phyloP scores from a whole-genome alignment of 2,888 invertebrate species.

The Leptogaster cylindrica region DNA sequence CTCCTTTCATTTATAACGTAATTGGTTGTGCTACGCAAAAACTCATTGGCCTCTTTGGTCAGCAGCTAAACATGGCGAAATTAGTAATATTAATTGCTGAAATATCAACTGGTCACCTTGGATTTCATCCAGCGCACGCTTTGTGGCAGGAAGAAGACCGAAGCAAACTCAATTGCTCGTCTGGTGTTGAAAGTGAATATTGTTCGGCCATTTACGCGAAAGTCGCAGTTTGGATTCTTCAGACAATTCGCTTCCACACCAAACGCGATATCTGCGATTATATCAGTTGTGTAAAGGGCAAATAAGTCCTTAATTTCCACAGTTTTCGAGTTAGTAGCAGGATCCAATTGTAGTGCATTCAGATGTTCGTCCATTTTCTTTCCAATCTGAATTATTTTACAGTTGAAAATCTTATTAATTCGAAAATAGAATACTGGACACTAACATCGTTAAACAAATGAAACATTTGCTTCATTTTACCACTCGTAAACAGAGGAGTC shows the following conservation, averaged over 20 bases:
- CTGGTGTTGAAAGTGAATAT: constrained; percentile 57
- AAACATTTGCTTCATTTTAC: constrained; percentile 53
- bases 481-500: constrained; percentile 61
- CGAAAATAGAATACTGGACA: too few species aligned
- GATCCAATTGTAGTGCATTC: constrained; percentile 51
- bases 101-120: constrained; percentile 56
- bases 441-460: constrained; percentile 39
- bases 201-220: constrained; percentile 60
- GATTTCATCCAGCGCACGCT: constrained; percentile 56
- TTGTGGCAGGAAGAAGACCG: constrained; percentile 62
- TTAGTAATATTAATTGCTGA: constrained; percentile 45
- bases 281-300: constrained; percentile 60
- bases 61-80: constrained; percentile 53
- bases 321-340: constrained; percentile 33
- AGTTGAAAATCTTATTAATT: neutral
- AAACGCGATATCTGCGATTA: constrained; percentile 63
- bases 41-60: constrained; percentile 54
- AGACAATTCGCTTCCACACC: constrained; percentile 63
- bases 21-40: constrained; percentile 60
- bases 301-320: constrained; percentile 50
- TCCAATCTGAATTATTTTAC: constrained; percentile 52
- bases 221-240: constrained; percentile 60
- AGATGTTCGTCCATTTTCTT: constrained; percentile 55
- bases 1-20: constrained; percentile 61
- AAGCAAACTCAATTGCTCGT: constrained; percentile 57